Conservation (phyloP, 1,140 invertebrate genomes). For the Formica selysi region DNA sequence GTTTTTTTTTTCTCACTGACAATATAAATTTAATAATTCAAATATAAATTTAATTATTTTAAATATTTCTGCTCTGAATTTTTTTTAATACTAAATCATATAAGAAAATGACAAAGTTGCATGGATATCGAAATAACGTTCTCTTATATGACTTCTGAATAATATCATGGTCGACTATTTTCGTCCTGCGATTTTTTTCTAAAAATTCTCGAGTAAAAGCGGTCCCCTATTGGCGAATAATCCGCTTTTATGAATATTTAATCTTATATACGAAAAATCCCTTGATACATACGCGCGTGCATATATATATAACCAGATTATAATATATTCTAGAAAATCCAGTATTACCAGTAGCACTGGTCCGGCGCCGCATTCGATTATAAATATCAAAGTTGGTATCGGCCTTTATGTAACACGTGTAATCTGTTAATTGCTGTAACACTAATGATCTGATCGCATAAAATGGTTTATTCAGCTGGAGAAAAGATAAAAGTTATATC, state of each 20-base stretch:
- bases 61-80: not conserved
- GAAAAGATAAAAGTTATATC: not conserved
- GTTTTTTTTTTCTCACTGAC: not conserved
- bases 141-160: constrained; percentile 1
- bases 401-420: constrained; percentile 63
- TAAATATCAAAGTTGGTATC: constrained; percentile 51
- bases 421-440: constrained; percentile 70
- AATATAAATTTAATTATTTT: not conserved
- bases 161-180: constrained; percentile 29
- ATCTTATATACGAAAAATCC: constrained; percentile 46
- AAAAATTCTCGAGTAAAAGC: constrained; percentile 30
- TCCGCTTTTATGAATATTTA: constrained; percentile 60
- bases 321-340: constrained; percentile 74
- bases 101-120: not conserved
- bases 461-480: not conserved
- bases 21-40: not conserved
- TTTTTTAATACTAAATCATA: not conserved
- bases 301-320: constrained; percentile 6
- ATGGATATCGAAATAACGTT: not conserved
- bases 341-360: constrained; percentile 71
- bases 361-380: constrained; percentile 67
- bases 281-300: not conserved
- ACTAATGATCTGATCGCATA: constrained; percentile 25
- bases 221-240: constrained; percentile 30
- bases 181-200: not conserved